Base-by-base conservation (phyloP, 2,888 invertebrate species). In the Hofmannophila pseudospretella region DNA sequence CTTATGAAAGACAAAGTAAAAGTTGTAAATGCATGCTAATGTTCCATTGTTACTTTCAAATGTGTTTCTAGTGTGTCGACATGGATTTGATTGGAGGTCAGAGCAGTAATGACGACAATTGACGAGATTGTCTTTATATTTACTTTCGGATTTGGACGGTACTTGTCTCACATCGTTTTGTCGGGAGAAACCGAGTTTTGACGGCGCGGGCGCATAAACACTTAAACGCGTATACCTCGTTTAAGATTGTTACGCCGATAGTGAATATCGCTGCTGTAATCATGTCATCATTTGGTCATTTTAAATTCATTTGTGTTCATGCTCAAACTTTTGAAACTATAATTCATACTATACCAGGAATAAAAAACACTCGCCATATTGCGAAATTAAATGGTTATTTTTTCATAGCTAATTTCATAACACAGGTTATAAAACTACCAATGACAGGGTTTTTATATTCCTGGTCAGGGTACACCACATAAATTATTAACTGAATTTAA, bases 21-120 rank as follows among this genome's bases (percentile, higher is more conserved):
- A 77, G 76, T 73, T 56, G 51, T 59, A 58, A 74, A 67, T 68
- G 64, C 65, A 73, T 72, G 62, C 61, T 77, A 71, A 77, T 74
- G 66, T 47, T 44, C 58, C 54, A 68, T 76, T 76, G 73, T 78
- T 70, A 61, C 63, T 72, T 70, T 66, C 61, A 50, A 62, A 47
- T 59, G 53, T 59, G 53, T 54, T 62, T 62, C 49, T 59, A 54
- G 64, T 51, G 58, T 57, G 58, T 55, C 58, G 57, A 56, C 58
- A 60, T 54, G 42, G 60, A 56, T 55, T 44, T 57, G 54, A 63
- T 62, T 59, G 53, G 54, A 63, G 58, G 60, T 60, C 58, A 54
- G 42, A 49, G 45, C 44, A 34, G 47, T 58, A 58, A 55, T 53
- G 47, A 53, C 49, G 45, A 46, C 52, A 58, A 53, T 44, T 51